Evolutionary conservation across 2,888 invertebrate genomes (phyloP).

Genomic region (Phlogophora meticulosa): DNA sequence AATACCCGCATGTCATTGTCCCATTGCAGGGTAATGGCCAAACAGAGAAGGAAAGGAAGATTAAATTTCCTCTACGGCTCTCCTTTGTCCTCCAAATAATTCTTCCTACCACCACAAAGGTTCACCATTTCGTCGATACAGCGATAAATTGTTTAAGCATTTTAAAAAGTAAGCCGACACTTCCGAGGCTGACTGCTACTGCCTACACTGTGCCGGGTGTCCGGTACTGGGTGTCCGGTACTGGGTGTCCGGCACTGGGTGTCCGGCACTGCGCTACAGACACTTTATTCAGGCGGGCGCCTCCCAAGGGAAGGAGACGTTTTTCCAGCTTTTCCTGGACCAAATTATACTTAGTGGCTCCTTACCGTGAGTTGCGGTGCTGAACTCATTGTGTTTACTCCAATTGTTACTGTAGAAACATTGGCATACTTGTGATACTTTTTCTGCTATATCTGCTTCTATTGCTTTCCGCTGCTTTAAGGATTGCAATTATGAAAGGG

Average conservation of each 20-base stretch:
- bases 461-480: too few relatives aligned
- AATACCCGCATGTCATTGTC: too few relatives aligned
- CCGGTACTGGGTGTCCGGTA: too few relatives aligned
- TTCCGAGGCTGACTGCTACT: neutral
- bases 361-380: constrained; percentile 40
- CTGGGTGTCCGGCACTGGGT: too few relatives aligned
- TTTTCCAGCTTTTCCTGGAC: constrained; percentile 58
- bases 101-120: constrained; percentile 65
- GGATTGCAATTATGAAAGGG: too few relatives aligned
- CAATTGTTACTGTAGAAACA: constrained; percentile 18
- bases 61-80: too few relatives aligned
- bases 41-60: neutral
- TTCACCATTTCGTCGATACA: constrained; percentile 75
- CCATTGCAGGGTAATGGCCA: too few relatives aligned
- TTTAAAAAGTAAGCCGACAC: constrained; percentile 57
- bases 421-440: neutral
- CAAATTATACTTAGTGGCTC: constrained; percentile 62
- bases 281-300: constrained; percentile 58
- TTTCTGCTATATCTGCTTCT: too few relatives aligned
- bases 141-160: constrained; percentile 76
- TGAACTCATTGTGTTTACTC: constrained; percentile 22
- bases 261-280: constrained; percentile 46
- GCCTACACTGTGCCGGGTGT: neutral
- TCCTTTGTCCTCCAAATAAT: constrained; percentile 57
- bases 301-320: constrained; percentile 48